phyloP scores from a whole-genome alignment of 1,140 invertebrate genomes.

The Oscheius sp. region DNA sequence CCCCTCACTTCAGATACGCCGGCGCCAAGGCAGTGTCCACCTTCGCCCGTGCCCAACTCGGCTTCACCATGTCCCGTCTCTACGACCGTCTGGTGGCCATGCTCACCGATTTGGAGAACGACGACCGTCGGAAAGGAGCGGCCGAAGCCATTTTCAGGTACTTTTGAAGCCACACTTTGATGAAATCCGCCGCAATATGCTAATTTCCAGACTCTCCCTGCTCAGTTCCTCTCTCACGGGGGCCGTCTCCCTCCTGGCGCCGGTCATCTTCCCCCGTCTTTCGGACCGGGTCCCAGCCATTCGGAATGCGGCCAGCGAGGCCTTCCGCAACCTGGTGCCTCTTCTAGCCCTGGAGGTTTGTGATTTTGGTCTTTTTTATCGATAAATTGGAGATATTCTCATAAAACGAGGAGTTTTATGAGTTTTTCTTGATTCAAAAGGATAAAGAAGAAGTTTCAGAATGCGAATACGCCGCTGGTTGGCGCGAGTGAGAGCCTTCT shows the following conservation, averaged over 20 bases:
- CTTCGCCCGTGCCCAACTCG: not conserved
- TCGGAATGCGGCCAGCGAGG: constrained; percentile 46
- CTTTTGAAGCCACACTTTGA: not conserved
- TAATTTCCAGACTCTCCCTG: constrained; percentile 3
- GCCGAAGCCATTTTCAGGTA: constrained; percentile 4
- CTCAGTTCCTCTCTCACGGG: constrained; percentile 26
- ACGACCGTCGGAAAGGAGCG: constrained; percentile 5
- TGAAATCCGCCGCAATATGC: not conserved
- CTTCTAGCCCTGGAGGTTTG: constrained; percentile 40
- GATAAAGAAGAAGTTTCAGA: not conserved
- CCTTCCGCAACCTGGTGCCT: constrained; percentile 51
- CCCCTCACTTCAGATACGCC: constrained; percentile 11
- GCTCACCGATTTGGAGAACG: constrained; percentile 6
- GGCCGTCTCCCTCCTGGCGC: constrained; percentile 46
- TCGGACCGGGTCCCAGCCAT: constrained; percentile 44
- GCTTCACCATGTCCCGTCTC: not conserved
- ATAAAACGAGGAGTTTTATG: not conserved
- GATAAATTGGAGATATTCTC: not conserved
- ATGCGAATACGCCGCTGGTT: not conserved
- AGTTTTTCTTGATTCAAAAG: not conserved
- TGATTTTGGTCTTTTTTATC: not conserved
- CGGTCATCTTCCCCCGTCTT: constrained; percentile 45
- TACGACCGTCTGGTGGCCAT: not conserved
- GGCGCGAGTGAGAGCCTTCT: constrained; percentile 20
- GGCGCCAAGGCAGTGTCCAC: constrained; percentile 22